Evolutionary conservation across 2,797 vertebrate genomes (phyloP), one percentile per base, ranked within the genome.

Genomic region (Amniataba percoides): DNA sequence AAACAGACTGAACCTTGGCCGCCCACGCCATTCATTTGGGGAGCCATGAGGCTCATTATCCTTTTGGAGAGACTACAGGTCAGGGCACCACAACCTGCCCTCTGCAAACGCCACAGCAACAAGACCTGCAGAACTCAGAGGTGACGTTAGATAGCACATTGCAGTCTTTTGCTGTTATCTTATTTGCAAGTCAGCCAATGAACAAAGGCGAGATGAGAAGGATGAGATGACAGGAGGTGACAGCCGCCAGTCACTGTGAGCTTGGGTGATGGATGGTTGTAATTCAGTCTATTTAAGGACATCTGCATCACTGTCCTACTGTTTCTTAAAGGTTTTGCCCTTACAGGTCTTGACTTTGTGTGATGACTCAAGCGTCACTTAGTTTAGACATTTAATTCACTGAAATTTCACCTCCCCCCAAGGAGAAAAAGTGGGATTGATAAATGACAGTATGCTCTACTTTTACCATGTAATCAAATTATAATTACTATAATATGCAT

Each of bases 21-120:
- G 60, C 89, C 92, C 81, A 91, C 74, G 65, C 87, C 86, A 88
- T 93, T 94, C 89, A 93, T 92, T 89, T 91, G 78, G 77, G 87
- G 78, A 92, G 88, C 89, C 83, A 88, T 87, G 89, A 93, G 86
- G 88, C 92, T 95, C 91, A 93, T 94, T 94, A 94, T 94, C 89
- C 84, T 90, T 92, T 90, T 82, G 86, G 82, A 90, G 87, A 86
- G 82, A 83, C 80, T 81, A 85, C 80, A 81, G 92, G 92, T 93
- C 90, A 93, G 84, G 87, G 82, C 85, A 80, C 52, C 82, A 76
- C 71, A 89, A 92, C 88, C 90, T 89, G 81, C 74, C 80, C 82
- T 83, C 76, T 76, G 77, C 77, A 85, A 88, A 89, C 58, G 71
- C 92, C 89, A 91, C 88, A 88, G 91, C 89, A 92, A 91, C 88